A percentile compares a stretch with the other conserved stretches of the same genome.
Conservation (phyloP, 2,797 vertebrate genomes). For the Sebastes trivittatus region DNA sequence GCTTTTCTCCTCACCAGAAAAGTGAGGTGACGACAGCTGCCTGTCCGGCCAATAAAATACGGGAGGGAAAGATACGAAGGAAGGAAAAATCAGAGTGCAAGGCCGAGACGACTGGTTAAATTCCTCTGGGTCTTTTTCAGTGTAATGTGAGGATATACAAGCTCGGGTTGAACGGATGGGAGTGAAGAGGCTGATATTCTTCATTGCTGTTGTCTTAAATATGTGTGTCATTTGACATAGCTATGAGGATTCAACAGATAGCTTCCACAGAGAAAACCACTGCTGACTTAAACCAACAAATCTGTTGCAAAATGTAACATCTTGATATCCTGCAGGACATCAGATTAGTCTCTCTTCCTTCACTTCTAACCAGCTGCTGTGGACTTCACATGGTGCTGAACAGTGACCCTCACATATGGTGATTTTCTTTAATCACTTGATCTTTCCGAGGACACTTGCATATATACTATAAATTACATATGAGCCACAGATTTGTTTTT, state of each 20-base stretch:
- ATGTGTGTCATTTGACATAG: no score
- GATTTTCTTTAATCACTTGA: background rate
- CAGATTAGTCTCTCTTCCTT: background rate
- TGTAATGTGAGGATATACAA: background rate
- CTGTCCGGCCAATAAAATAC: slow-evolving; percentile 13
- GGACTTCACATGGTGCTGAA: background rate
- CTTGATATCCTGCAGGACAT: background rate
- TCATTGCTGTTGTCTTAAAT: background rate
- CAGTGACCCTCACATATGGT: background rate
- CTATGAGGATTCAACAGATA: background rate
- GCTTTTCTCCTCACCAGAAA: background rate
- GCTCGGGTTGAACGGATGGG: background rate
- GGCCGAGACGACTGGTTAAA: background rate
- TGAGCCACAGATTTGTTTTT: background rate
- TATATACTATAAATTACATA: background rate
- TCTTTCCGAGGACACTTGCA: background rate
- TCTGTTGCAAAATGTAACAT: background rate
- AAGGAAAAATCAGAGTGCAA: slow-evolving; percentile 27
- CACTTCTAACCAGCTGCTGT: background rate
- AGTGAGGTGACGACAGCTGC: slow-evolving; percentile 18
- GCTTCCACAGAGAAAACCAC: background rate
- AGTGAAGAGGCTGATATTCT: background rate
- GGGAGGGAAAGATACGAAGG: slow-evolving; percentile 26
- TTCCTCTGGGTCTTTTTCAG: background rate
- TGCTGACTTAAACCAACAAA: background rate